Evolutionary conservation across 2,797 vertebrate genomes (phyloP).

Genomic region (Sebastes flavidus): DNA sequence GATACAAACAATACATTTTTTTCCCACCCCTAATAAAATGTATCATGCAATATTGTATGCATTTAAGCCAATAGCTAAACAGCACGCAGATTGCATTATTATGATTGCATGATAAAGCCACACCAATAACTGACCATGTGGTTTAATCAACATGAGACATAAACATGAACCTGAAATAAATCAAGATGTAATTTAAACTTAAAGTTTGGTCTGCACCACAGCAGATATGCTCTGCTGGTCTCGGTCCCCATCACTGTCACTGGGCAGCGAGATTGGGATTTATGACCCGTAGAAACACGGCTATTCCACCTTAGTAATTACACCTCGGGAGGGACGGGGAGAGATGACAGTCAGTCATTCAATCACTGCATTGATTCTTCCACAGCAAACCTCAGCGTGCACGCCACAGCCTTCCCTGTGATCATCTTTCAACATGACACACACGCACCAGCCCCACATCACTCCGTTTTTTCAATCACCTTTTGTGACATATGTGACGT

Average conservation of each 20-base stretch:
- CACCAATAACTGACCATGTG: neutral
- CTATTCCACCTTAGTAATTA: constrained; percentile 64
- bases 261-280: constrained; percentile 48
- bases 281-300: constrained; percentile 49
- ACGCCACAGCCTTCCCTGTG: constrained; percentile 5
- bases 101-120: neutral
- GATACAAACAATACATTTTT: neutral
- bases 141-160: neutral
- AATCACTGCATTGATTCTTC: constrained; percentile 64
- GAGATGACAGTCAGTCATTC: constrained; percentile 58
- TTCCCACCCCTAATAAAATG: neutral
- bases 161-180: neutral
- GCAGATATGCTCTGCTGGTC: constrained; percentile 11
- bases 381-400: constrained; percentile 25
- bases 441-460: neutral
- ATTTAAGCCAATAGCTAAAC: neutral
- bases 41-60: neutral
- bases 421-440: constrained; percentile 41
- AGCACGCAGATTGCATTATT: neutral
- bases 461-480: constrained; percentile 39
- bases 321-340: constrained; percentile 44
- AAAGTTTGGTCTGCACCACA: neutral
- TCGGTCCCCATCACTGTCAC: constrained; percentile 27
- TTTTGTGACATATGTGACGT: constrained; percentile 19
- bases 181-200: constrained; percentile 2